Base-by-base conservation (phyloP, 2,888 invertebrate genomes). In the Nowickia ferox region DNA sequence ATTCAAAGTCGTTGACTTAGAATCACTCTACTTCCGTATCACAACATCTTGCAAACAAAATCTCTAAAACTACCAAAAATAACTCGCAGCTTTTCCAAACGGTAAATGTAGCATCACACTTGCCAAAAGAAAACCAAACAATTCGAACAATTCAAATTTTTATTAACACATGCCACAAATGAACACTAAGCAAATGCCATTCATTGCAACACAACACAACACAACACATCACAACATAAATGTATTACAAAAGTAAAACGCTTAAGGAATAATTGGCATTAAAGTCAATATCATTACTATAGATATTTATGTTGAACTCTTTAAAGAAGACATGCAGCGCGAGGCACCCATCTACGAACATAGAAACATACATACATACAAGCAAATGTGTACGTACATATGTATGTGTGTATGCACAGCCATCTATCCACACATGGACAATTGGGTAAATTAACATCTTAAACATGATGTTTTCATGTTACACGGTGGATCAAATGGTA, bases 401-500 rank as follows among this genome's bases (percentile, higher is more conserved):
- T 30, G 53, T 22, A 38, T 15, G 40, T 17, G 5, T 15, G 10
- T 19, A 13, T 9, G 22, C 11, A 4, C 42, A 65, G 22, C 6
- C 57, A 72, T 1, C 13, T 9, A 68, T 53, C 61, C 40, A 63
- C 63, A 74, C 61, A 85, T 85, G 81, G 74, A 55, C 74, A 81
- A 74, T 82, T 81, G 81, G 82, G 53, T 82, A 82, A 78, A 82
- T 85, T 82, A 82, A 85, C 85, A 85, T 85, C 85, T 85, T 85
- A 63, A 80, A 82, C 85, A 85, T 85, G 82, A 82, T 81, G 85
- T 82, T 85, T 78, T 68, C 66, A 78, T 82, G 77, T 81, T 85
- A 44, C 63, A 74, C 82, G 85, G 85, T 40, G 85, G 63, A 85
- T 85, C 85, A 85, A 78, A 85, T 85, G 72, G 81, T 57, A 82